These are phyloP conservation scores for Tipula lateralis DNA, from an alignment of 2,888 invertebrate genomes.

Conservation along the genomic window DNA sequence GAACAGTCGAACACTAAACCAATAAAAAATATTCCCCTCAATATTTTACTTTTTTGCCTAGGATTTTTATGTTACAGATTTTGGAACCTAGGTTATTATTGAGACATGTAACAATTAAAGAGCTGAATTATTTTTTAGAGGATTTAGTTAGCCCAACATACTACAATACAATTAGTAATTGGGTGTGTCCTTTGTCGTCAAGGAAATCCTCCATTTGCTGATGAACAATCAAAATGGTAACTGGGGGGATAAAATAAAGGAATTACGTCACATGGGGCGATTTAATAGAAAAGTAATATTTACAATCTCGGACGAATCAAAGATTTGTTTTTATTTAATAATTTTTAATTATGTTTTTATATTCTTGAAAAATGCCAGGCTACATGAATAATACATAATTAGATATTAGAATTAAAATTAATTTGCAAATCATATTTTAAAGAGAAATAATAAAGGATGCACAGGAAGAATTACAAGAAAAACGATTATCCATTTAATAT, in stretches of 20 bases:
- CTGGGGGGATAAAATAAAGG: neutral
- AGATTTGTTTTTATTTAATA: neutral
- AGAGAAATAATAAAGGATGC: neutral
- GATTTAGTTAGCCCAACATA: neutral
- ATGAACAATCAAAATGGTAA: neutral
- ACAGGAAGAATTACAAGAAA: slow-evolving; percentile 24
- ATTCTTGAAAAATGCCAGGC: slow-evolving; percentile 24
- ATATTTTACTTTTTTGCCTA: neutral
- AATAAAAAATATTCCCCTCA: too few relatives aligned
- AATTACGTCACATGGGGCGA: neutral
- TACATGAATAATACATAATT: slow-evolving; percentile 15
- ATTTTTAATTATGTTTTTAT: slow-evolving; percentile 14
- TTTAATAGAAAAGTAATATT: neutral
- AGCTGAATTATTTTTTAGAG: neutral
- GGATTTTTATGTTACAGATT: neutral
- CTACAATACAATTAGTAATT: neutral
- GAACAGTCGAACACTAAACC: too few relatives aligned
- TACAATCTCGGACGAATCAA: neutral
- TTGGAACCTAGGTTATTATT: neutral
- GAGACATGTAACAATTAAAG: neutral
- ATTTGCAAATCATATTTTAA: neutral
- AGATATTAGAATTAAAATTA: neutral
- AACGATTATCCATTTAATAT: slow-evolving; percentile 19
- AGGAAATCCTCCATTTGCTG: neutral
- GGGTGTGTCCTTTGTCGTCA: neutral